phyloP scores from a whole-genome alignment of 2,888 invertebrate genomes.

The Melanchra persicariae region DNA sequence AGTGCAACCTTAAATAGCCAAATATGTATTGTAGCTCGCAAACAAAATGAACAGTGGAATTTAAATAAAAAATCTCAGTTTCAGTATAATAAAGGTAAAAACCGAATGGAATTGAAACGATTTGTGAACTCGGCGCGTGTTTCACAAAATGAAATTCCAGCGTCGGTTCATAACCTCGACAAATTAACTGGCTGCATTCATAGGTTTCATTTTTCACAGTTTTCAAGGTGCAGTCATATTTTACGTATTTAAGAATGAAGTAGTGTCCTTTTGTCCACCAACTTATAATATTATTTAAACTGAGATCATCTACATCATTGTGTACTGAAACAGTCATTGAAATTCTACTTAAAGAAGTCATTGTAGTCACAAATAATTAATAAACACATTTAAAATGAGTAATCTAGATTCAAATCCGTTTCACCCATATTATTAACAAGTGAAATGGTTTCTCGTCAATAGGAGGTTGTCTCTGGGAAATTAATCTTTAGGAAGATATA shows the following conservation, averaged over 20 bases:
- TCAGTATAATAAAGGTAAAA: neutral
- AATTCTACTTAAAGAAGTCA: neutral
- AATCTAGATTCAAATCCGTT: no score
- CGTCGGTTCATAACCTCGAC: neutral
- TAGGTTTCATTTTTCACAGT: neutral
- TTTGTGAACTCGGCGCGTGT: neutral
- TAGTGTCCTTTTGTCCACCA: neutral
- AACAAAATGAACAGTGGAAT: neutral
- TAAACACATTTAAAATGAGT: no score
- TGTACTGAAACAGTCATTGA: no score
- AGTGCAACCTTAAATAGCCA: neutral
- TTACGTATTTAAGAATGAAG: neutral
- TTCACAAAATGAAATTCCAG: conserved; percentile 32
- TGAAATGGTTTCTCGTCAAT: no score
- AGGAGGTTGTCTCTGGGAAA: no score
- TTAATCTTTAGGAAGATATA: no score
- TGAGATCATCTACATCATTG: neutral
- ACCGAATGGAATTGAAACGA: conserved; percentile 9
- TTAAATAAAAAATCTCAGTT: neutral
- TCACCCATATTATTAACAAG: no score
- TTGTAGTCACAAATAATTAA: no score
- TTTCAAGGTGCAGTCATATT: neutral
- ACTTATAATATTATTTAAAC: neutral
- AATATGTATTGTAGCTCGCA: neutral
- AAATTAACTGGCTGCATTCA: conserved; percentile 12